phyloP scores from a whole-genome alignment of 37 sponge, comb jelly and placozoan species.

The Tethya wilhelma region DNA sequence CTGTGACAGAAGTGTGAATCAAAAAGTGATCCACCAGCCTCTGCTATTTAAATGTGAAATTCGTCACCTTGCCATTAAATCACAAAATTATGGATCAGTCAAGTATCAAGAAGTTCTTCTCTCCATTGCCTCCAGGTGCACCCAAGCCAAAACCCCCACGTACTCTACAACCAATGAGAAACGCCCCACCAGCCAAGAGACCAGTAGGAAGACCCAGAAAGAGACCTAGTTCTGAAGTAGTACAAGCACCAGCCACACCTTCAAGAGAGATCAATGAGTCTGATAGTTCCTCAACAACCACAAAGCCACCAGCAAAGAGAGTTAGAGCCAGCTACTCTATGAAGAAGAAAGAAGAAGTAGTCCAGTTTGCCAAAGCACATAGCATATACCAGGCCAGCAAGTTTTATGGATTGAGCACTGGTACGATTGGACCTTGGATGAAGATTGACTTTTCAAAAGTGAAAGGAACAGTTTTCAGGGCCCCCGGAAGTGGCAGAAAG shows the following conservation, averaged over 20 bases:
- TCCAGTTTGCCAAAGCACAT: conserved; percentile 2
- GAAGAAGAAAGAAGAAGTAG: conserved; percentile 8
- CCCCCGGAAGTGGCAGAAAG: not conserved
- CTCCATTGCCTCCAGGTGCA: not conserved
- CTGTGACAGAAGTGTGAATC: not conserved
- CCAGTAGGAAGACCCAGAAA: not conserved
- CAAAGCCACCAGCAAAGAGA: not conserved
- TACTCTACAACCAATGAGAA: not conserved
- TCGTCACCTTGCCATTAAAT: too few species aligned
- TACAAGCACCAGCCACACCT: not conserved
- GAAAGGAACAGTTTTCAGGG: not conserved
- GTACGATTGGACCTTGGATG: conserved; percentile 9
- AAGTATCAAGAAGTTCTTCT: not conserved
- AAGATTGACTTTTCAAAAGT: conserved; percentile 1
- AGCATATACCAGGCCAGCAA: not conserved
- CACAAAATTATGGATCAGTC: not conserved
- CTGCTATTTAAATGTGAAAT: not conserved
- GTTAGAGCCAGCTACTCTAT: not conserved
- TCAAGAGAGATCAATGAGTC: not conserved
- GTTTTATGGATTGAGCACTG: not conserved
- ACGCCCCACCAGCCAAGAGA: not conserved
- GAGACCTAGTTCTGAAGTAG: not conserved
- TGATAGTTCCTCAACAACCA: too few species aligned
- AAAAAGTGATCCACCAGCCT: not conserved
- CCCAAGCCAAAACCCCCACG: not conserved